These are phyloP conservation scores for Spea hammondii DNA, from an alignment of 2,797 vertebrate genomes.

Conservation along the genomic window DNA sequence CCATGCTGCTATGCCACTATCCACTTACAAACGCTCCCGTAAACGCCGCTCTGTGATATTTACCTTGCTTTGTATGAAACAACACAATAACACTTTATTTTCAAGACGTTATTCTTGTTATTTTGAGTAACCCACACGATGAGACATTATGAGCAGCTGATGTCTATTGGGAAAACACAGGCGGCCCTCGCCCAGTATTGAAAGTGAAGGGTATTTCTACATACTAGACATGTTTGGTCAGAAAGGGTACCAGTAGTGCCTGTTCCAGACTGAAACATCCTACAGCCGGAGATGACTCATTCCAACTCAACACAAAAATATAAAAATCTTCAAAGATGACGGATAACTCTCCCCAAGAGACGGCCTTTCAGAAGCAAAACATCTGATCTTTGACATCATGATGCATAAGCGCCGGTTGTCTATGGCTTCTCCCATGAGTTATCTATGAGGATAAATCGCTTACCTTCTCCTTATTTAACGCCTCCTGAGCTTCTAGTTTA, in stretches of 20 bases:
- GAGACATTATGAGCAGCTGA: no score
- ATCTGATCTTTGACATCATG: not conserved
- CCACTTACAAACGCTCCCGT: no score
- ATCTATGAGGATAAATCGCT: slow-evolving; percentile 4
- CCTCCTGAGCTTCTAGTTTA: slow-evolving; percentile 71
- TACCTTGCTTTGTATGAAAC: no score
- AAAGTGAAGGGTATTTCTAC: no score
- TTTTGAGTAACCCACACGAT: no score
- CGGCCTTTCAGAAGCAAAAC: not conserved
- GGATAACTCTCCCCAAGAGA: not conserved
- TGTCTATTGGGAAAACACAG: no score
- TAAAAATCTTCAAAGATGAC: not conserved
- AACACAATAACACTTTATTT: no score
- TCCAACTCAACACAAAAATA: not conserved
- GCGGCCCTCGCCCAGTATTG: no score
- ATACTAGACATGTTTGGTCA: not conserved
- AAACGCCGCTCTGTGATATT: no score
- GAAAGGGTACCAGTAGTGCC: no score
- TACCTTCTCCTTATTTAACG: slow-evolving; percentile 73
- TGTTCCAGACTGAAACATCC: slow-evolving; percentile 4
- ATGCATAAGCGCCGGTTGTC: not conserved
- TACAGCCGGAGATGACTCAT: not conserved
- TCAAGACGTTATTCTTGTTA: no score
- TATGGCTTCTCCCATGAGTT: not conserved
- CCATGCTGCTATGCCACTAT: no score